phyloP scores from a whole-genome alignment of 1,140 invertebrate species.

The Hylaeus volcanicus region DNA sequence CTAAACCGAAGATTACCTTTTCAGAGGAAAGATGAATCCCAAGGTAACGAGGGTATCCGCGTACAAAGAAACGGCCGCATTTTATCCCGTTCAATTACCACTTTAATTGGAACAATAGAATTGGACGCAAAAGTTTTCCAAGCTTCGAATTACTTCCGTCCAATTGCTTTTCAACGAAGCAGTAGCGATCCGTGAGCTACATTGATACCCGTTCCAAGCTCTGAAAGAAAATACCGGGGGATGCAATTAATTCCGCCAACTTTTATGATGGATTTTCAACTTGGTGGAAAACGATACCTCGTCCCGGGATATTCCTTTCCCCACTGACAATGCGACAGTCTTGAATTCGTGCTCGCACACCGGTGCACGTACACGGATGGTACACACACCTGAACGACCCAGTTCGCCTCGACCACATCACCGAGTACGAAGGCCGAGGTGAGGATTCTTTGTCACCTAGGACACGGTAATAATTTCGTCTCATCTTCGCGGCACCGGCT shows the following conservation, averaged over 20 bases:
- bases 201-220: too few relatives aligned
- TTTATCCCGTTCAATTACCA: not conserved
- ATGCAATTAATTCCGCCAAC: slow-evolving; percentile 28
- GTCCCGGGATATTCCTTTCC: slow-evolving; percentile 24
- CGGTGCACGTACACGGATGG: not conserved
- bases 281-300: slow-evolving; percentile 32
- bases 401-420: slow-evolving; percentile 42
- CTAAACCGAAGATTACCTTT: too few relatives aligned
- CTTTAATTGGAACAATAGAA: not conserved
- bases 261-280: slow-evolving; percentile 15
- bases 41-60: too few relatives aligned
- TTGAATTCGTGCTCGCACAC: slow-evolving; percentile 13
- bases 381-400: slow-evolving; percentile 23
- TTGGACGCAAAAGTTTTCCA: not conserved
- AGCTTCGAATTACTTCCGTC: not conserved
- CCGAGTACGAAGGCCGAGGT: slow-evolving; percentile 45
- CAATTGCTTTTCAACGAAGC: not conserved
- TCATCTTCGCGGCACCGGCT: slow-evolving; percentile 16
- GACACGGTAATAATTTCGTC: slow-evolving; percentile 47
- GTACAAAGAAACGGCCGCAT: not conserved
- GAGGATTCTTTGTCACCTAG: slow-evolving; percentile 49
- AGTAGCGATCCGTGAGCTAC: too few relatives aligned
- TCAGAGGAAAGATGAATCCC: too few relatives aligned
- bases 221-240: not conserved
- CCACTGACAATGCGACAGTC: slow-evolving; percentile 20